Evolutionary conservation across 2,888 invertebrate genomes (phyloP).

Genomic region (Drosophila phalerata): DNA sequence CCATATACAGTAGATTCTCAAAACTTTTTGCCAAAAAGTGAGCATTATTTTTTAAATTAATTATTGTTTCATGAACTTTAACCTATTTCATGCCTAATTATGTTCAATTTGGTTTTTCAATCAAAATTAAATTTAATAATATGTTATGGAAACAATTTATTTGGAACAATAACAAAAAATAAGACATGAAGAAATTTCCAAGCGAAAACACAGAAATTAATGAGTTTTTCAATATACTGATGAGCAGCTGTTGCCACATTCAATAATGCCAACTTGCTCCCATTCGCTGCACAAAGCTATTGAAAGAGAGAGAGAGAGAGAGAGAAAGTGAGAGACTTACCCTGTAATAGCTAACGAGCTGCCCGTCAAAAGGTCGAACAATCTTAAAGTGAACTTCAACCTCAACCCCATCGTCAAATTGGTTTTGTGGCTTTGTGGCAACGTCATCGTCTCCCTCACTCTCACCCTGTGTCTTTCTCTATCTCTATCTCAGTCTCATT

Average conservation of each 20-base stretch:
- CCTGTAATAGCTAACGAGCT: constrained; percentile 48
- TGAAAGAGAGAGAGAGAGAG: neutral
- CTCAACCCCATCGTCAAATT: constrained; percentile 61
- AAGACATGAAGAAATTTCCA: constrained; percentile 1
- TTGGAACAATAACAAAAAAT: neutral
- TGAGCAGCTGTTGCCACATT: constrained; percentile 28
- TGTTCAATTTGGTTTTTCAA: no score
- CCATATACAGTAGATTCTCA: constrained; percentile 6
- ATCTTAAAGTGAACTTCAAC: constrained; percentile 32
- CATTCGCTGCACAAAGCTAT: neutral
- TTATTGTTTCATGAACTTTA: neutral
- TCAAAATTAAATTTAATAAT: neutral
- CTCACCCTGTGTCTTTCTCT: neutral
- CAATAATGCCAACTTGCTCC: neutral
- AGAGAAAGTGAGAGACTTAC: neutral
- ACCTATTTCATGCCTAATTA: constrained; percentile 1
- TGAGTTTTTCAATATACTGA: constrained; percentile 45
- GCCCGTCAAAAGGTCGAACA: constrained; percentile 42
- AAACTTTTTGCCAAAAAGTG: constrained; percentile 2
- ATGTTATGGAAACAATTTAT: constrained; percentile 6
- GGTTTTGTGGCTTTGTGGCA: constrained; percentile 65
- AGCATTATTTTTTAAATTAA: neutral
- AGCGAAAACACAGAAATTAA: constrained; percentile 33
- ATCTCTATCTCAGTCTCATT: constrained; percentile 6
- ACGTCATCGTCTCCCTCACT: neutral